Base-by-base conservation (phyloP, 2,113 vertebrate species). In the Atractosteus spatula region DNA sequence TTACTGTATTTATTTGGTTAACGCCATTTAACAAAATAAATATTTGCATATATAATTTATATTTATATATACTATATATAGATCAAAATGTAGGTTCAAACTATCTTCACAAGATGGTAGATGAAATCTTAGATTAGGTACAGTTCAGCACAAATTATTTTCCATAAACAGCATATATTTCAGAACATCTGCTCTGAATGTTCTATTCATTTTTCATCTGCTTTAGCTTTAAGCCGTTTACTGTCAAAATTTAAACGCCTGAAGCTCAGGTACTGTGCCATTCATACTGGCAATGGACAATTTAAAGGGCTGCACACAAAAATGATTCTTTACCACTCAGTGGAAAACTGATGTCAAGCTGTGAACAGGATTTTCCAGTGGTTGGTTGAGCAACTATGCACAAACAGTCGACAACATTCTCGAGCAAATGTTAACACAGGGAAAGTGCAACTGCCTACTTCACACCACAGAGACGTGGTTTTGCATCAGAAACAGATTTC, bases 141-240 rank as follows among this genome's bases (percentile, higher is more conserved):
- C 29, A 29, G 29, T 29, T 29, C 29, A 29, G 29, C 29, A 29
- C 29, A 29, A 29, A 29, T 29, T 29, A 29, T 29, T 29, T 29
- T 29, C 29, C 29, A 29, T 29, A 29, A 29, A 29, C 29, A 29
- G 29, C 29, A 29, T 29, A 29, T 16, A 61, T 29, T 55, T 85
- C 83, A 84, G 79, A 79, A 81, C 42, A 78, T 78, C 17, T 67
- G 67, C 71, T 72, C 47, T 67, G 70, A 76, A 63, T 5, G 41
- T 71, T 71, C 66, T 64, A 67, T 72, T 77, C 65, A 47, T 29
- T 29, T 29, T 29, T 77, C 76, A 12, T 29, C 54, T 80, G 61
- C 62, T 73, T 73, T 44, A 16, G 42, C 2, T 17, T 70, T 79
- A 70, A 79, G 78, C 82, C 68, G 70, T 71, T 62, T 83, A 76